Base-by-base conservation (phyloP, 1,140 invertebrate species). In the Portunus trituberculatus region DNA sequence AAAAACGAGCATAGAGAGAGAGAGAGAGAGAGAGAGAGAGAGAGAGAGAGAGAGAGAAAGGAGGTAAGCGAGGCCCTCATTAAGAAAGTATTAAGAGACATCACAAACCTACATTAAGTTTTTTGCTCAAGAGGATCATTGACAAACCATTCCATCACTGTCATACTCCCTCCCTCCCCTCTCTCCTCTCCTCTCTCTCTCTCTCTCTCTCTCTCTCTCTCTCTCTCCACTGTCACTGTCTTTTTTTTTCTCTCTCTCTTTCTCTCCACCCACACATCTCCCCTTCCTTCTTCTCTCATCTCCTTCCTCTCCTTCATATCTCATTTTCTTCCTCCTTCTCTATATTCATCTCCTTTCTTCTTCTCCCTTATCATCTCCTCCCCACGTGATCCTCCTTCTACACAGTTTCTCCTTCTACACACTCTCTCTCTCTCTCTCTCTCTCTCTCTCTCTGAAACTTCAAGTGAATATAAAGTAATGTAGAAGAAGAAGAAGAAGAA, bases 81-180 rank as follows among this genome's bases (percentile, higher is more conserved):
- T 94, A 94, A 91, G 89, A 59, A 67, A 8, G 28, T 94, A 94
- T 94, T 94, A 94, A 59, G 89, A 12, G 67, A 29, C 93, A 94
- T 94, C 93, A 94, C 88, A 94, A 29, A 84, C 59, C 32, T 59
- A 91, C 93, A 94, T 94, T 94, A 94, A 94, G 8, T 76, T 94
- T 94, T 94, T 88, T 88, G 29, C 87, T 10, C 6, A 25, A 25
- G 4, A 45, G 31, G 87, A 91, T 90, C 93, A 94, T 94, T 46
- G 89, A 83, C 93, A 25, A 82, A 91, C n/a, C 93, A 52, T 82
- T 94, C 59, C 93, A 94, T 94, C 93, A 94, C 88, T 94, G 93
- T 94, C 93, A 89, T 87, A 29, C 59, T 87, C 67, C 76, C 31
- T 12, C 29, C 59, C n/a, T 12, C 45, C 29, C 25, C 59, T 10